Percentiles rank a stretch among this genome's conserved stretches.
These are phyloP conservation scores for Reticulitermes lucifugus DNA, from an alignment of 2,888 invertebrate species.

Conservation along the genomic window DNA sequence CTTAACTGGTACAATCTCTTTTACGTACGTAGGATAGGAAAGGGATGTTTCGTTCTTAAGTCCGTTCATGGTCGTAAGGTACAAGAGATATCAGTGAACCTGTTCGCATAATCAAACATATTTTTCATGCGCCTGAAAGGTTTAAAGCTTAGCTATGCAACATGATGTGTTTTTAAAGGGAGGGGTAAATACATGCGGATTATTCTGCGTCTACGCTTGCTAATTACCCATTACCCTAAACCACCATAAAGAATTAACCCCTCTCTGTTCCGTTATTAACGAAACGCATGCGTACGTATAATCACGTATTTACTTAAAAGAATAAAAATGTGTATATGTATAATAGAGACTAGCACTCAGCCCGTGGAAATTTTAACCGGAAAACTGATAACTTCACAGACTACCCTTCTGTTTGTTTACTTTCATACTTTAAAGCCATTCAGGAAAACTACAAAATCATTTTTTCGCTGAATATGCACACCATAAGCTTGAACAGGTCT, in stretches of 20 bases:
- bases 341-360: too few relatives aligned
- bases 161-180: not conserved
- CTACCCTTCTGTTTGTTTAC: too few relatives aligned
- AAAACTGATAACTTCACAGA: too few relatives aligned
- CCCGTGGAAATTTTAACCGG: too few relatives aligned
- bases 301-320: not conserved
- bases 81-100: not conserved
- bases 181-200: conserved; percentile 3
- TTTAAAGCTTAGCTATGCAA: not conserved
- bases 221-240: conserved; percentile 7
- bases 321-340: too few relatives aligned
- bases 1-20: not conserved
- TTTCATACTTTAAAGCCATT: too few relatives aligned
- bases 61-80: not conserved
- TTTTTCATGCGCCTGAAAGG: not conserved
- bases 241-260: not conserved
- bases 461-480: too few relatives aligned
- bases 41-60: not conserved
- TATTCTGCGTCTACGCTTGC: conserved; percentile 25
- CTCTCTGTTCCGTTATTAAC: not conserved
- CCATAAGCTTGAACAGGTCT: too few relatives aligned
- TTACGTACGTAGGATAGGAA: not conserved
- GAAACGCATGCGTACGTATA: not conserved
- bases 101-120: not conserved
- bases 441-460: too few relatives aligned